These are phyloP conservation scores for Cryptophagus acutangulus DNA, from an alignment of 2,888 invertebrate species.

Conservation along the genomic window DNA sequence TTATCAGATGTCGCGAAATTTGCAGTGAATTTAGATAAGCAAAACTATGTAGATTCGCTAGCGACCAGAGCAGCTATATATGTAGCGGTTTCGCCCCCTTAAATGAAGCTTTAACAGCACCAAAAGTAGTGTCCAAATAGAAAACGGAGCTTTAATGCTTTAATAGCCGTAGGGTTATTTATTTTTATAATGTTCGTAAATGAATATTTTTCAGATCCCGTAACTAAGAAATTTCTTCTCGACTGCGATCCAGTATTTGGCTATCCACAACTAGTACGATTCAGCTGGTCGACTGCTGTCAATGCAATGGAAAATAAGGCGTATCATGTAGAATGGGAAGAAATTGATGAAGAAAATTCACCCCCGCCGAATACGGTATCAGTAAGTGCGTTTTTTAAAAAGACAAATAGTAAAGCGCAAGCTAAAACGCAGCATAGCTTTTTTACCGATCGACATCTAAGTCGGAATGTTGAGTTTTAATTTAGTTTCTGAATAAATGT, in stretches of 20 bases:
- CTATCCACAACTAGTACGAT: slow-evolving; percentile 87
- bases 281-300: slow-evolving; percentile 96
- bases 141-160: no score
- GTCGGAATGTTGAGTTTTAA: slow-evolving; percentile 52
- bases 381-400: slow-evolving; percentile 48
- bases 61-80: no score
- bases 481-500: no score
- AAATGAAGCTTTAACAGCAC: no score
- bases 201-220: slow-evolving; percentile 69
- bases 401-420: slow-evolving; percentile 14
- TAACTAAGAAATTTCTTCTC: slow-evolving; percentile 86
- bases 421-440: slow-evolving; percentile 57
- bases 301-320: slow-evolving; percentile 72
- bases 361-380: slow-evolving; percentile 37
- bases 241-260: slow-evolving; percentile 89
- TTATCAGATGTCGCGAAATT: no score
- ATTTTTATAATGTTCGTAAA: no score
- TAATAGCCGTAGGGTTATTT: no score
- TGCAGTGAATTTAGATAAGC: no score
- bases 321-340: slow-evolving; percentile 67
- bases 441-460: slow-evolving; percentile 62
- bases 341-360: slow-evolving; percentile 52
- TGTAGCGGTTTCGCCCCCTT: no score
- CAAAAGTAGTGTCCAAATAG: no score
- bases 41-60: no score